Evolutionary conservation across 2,888 invertebrate genomes (phyloP).

Genomic region (Erannis defoliaria): DNA sequence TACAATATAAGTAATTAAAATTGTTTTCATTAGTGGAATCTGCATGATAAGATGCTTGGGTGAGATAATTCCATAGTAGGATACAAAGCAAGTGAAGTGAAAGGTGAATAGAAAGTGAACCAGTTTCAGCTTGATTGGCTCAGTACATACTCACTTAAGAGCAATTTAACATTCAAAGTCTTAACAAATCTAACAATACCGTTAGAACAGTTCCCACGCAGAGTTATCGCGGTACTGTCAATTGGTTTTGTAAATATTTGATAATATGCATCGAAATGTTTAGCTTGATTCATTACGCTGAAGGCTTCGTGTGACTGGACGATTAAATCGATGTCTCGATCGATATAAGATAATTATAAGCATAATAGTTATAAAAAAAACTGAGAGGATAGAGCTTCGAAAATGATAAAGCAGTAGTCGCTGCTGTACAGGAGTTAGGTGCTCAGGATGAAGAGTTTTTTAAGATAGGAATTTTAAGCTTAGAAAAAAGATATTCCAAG

Average conservation of each 20-base stretch:
- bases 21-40: too few relatives aligned
- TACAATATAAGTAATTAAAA: too few relatives aligned
- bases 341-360: neutral
- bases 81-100: conserved; percentile 36
- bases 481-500: too few relatives aligned
- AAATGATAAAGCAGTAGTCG: too few relatives aligned
- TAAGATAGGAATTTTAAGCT: too few relatives aligned
- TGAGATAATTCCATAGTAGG: neutral
- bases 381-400: too few relatives aligned
- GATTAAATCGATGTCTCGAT: too few relatives aligned
- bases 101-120: conserved; percentile 46
- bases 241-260: conserved; percentile 5
- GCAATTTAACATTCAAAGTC: conserved; percentile 30
- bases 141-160: neutral
- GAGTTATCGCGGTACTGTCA: neutral
- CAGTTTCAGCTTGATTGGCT: conserved; percentile 45
- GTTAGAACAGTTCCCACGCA: conserved; percentile 25
- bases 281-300: neutral
- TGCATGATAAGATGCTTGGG: neutral
- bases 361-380: too few relatives aligned
- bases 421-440: too few relatives aligned
- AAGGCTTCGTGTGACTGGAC: too few relatives aligned
- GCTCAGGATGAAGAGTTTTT: too few relatives aligned
- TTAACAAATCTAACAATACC: conserved; percentile 4
- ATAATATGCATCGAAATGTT: neutral